Conservation (phyloP, 2,888 invertebrate genomes). For the Zeuzera pyrina region DNA sequence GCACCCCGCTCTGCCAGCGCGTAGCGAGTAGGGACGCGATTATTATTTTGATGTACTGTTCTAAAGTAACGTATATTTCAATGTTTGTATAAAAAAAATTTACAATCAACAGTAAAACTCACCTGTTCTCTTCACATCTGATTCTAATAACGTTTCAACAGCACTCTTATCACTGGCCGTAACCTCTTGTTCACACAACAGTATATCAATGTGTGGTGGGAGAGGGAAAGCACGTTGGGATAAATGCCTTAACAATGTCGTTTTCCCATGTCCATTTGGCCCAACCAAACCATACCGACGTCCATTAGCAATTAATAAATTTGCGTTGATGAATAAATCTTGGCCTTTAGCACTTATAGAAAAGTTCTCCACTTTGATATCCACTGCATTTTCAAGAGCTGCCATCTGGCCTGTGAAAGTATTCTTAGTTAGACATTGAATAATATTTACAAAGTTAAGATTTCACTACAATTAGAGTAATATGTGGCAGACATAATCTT, state of each 20-base stretch:
- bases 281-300: slow-evolving; percentile 98
- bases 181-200: slow-evolving; percentile 99
- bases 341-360: slow-evolving; percentile 98
- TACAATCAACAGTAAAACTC: no score
- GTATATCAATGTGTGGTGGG: slow-evolving; percentile 94
- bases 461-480: no score
- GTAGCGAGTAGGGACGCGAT: no score
- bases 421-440: slow-evolving; percentile 1
- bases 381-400: slow-evolving; percentile 92
- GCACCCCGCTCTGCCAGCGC: no score
- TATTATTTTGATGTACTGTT: no score
- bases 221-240: slow-evolving; percentile 92
- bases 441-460: slow-evolving; percentile 4
- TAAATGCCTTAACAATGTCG: slow-evolving; percentile 94
- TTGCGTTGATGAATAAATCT: slow-evolving; percentile 97
- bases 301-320: slow-evolving; percentile 92
- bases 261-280: slow-evolving; percentile 99
- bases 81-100: background rate
- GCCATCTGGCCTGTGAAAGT: slow-evolving; percentile 76
- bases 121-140: slow-evolving; percentile 90
- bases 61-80: no score
- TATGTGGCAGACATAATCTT: no score
- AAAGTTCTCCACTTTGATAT: slow-evolving; percentile 98
- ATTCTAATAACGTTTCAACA: slow-evolving; percentile 92
- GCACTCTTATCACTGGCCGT: slow-evolving; percentile 95